These are phyloP conservation scores for Montifringilla adamsi DNA, from an alignment of 2,113 vertebrate genomes.

Conservation along the genomic window DNA sequence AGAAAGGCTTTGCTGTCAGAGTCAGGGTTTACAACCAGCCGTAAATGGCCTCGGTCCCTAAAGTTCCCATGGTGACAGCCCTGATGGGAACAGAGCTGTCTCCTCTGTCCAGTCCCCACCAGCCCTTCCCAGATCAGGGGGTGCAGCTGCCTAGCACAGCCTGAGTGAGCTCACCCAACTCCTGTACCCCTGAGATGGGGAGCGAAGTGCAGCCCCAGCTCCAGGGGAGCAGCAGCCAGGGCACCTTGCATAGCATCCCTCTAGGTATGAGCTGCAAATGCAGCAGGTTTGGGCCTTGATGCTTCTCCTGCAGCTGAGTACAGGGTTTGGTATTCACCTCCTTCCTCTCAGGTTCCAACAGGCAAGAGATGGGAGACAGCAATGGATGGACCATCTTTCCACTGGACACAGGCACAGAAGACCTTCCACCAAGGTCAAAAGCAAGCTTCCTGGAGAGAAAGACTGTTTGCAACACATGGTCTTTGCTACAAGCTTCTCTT, in stretches of 20 bases:
- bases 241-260: neutral
- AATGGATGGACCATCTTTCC: neutral
- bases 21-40: conserved; percentile 45
- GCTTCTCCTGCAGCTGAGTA: neutral
- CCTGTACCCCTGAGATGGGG: neutral
- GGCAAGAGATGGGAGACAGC: neutral
- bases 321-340: neutral
- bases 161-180: neutral
- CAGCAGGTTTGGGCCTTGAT: neutral
- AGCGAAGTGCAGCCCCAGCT: accelerated
- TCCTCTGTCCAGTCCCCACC: neutral
- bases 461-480: neutral
- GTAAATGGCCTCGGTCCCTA: neutral
- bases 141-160: neutral
- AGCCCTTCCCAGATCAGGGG: neutral
- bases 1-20: conserved; percentile 60
- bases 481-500: neutral
- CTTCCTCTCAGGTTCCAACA: neutral
- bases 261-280: neutral
- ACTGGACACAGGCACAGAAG: neutral
- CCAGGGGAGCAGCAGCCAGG: neutral
- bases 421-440: neutral
- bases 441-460: neutral
- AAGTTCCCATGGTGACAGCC: conserved; percentile 60
- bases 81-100: conserved; percentile 3